Evolutionary conservation across 2,797 vertebrate species (phyloP).

Genomic region (Aplochiton taeniatus): DNA sequence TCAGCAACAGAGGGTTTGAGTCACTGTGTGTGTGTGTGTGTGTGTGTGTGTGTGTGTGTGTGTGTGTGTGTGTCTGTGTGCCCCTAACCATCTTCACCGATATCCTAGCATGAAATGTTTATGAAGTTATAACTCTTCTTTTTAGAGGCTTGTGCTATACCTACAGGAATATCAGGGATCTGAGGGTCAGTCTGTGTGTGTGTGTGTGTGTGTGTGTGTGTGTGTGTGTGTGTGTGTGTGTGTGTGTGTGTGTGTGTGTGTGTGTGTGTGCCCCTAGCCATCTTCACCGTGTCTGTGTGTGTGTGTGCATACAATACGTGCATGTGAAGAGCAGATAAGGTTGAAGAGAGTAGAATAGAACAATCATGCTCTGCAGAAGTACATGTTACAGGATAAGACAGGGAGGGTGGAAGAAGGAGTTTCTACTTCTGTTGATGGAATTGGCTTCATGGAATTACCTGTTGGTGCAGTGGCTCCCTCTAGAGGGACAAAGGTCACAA

Average conservation of each 20-base stretch:
- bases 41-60: conserved; percentile 9
- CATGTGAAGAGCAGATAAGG: neutral
- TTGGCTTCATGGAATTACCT: neutral
- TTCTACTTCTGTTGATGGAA: neutral
- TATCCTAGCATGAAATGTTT: conserved; percentile 21
- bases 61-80: neutral
- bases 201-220: neutral
- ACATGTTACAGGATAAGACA: neutral
- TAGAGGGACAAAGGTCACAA: neutral
- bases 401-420: neutral
- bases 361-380: neutral
- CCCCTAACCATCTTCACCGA: conserved; percentile 27
- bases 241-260: no score
- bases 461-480: neutral
- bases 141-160: no score
- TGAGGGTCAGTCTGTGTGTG: conserved; percentile 1
- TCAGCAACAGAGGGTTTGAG: neutral
- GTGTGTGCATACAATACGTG: neutral
- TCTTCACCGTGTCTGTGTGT: no score
- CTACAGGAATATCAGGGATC: no score
- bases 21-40: conserved; percentile 11
- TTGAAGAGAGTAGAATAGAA: neutral
- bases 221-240: conserved; percentile 5
- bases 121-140: conserved; percentile 37
- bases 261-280: no score